Percentiles rank a stretch among this genome's conserved stretches.
Evolutionary conservation across 2,888 invertebrate species (phyloP).

Genomic region (Thymelicus acteon): DNA sequence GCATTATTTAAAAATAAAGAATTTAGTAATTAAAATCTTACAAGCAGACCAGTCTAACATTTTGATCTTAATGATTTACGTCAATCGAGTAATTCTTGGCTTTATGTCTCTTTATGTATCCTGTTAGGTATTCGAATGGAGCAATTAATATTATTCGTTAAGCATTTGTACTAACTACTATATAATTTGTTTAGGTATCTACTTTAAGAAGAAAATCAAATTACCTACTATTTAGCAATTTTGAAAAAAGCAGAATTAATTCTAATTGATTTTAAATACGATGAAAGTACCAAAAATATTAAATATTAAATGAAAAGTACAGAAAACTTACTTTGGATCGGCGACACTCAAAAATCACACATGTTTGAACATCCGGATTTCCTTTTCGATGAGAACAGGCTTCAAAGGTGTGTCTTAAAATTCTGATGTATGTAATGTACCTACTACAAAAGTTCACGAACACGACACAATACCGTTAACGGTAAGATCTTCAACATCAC

Average conservation of each 20-base stretch:
- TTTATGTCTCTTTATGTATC: neutral
- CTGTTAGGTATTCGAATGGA: neutral
- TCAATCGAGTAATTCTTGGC: neutral
- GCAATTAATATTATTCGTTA: neutral
- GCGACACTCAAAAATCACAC: slow-evolving; percentile 56
- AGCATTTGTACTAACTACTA: no score
- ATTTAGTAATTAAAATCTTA: no score
- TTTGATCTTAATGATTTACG: no score
- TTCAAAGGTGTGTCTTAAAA: slow-evolving; percentile 67
- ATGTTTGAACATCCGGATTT: slow-evolving; percentile 63
- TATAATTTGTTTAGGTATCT: neutral
- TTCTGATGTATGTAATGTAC: slow-evolving; percentile 58
- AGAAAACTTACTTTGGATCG: slow-evolving; percentile 46
- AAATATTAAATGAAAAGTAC: neutral
- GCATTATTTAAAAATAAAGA: no score
- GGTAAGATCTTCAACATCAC: slow-evolving; percentile 53
- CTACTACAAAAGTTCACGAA: slow-evolving; percentile 60
- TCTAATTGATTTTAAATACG: neutral
- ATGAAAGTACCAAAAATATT: neutral
- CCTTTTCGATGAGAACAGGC: slow-evolving; percentile 59
- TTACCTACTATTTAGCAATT: neutral
- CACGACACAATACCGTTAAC: slow-evolving; percentile 68
- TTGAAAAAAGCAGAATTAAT: neutral
- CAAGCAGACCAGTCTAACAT: no score
- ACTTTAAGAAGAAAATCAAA: neutral